Conservation (phyloP, 2,113 vertebrate species). For the Nycticorax nycticorax region DNA sequence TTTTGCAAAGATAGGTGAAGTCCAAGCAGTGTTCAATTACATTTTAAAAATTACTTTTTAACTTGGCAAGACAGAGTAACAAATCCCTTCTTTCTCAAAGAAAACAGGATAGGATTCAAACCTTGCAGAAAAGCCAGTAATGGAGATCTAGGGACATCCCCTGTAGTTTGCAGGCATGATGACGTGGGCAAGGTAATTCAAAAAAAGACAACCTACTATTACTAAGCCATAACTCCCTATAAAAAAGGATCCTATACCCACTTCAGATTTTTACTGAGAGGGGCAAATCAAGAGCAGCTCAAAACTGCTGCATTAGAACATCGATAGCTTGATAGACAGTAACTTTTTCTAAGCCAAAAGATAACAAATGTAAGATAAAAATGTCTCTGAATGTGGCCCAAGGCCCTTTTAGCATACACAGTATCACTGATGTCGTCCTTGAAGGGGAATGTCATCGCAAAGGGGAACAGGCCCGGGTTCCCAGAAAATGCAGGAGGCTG, state of each 20-base stretch:
- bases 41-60: neutral
- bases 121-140: neutral
- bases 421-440: neutral
- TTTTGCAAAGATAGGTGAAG: neutral
- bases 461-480: neutral
- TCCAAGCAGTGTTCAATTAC: neutral
- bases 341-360: neutral
- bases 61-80: neutral
- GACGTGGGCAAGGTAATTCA: neutral
- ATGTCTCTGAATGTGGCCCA: neutral
- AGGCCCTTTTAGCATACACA: neutral
- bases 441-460: neutral
- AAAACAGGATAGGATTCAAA: neutral
- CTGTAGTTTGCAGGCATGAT: neutral
- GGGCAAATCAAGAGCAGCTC: neutral
- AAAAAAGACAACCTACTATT: neutral
- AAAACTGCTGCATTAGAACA: neutral
- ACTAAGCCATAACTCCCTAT: neutral
- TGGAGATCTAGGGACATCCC: neutral
- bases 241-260: neutral
- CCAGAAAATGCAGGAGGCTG: neutral
- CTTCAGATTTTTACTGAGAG: neutral
- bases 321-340: neutral
- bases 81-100: neutral
- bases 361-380: neutral